phyloP scores from a whole-genome alignment of 1,140 invertebrate species.

The Zaprionus gabonicus region DNA sequence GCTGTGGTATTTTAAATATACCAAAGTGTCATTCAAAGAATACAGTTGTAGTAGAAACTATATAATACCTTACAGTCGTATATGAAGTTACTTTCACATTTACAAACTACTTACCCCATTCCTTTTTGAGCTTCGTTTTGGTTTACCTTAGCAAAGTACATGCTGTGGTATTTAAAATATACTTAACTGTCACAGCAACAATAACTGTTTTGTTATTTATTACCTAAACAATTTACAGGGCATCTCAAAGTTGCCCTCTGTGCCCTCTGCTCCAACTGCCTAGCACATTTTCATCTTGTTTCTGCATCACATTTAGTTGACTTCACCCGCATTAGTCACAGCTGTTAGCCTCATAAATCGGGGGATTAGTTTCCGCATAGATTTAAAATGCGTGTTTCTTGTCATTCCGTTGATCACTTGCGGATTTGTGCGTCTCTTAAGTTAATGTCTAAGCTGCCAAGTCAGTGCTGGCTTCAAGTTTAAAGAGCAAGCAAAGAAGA shows the following conservation, averaged over 20 bases:
- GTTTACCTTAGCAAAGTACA: too few relatives aligned
- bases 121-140: too few relatives aligned
- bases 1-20: not conserved
- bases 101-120: too few relatives aligned
- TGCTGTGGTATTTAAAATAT: not conserved
- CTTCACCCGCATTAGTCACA: not conserved
- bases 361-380: not conserved
- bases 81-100: not conserved
- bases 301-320: conserved; percentile 11
- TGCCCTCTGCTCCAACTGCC: conserved; percentile 1
- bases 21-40: not conserved
- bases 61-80: not conserved
- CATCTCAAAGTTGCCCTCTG: not conserved
- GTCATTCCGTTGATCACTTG: not conserved
- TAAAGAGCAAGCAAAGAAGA: not conserved
- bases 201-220: too few relatives aligned
- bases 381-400: not conserved
- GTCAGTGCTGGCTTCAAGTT: not conserved
- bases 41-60: not conserved
- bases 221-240: not conserved
- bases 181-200: not conserved
- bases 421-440: not conserved
- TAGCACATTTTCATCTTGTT: conserved; percentile 12
- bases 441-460: not conserved
- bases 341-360: not conserved